A percentile compares a stretch with the other conserved stretches of the same genome.
These are phyloP conservation scores for Drosophila subpulchrella DNA, from an alignment of 1,140 invertebrate genomes.

Conservation along the genomic window DNA sequence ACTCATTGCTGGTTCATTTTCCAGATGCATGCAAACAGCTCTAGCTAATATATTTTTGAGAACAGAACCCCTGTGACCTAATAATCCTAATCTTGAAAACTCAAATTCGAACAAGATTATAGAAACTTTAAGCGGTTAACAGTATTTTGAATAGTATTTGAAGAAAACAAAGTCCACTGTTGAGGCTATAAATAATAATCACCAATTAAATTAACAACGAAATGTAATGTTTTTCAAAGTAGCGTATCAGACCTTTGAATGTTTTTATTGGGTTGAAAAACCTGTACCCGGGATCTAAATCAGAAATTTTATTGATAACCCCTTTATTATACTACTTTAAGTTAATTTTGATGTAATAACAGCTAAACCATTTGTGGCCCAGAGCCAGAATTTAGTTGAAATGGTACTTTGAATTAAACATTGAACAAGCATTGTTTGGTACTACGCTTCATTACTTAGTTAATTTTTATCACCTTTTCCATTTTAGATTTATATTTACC, in stretches of 20 bases:
- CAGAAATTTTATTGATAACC: not conserved
- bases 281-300: not conserved
- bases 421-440: too few species aligned
- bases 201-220: conserved; percentile 3
- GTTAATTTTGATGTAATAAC: too few species aligned
- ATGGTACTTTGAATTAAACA: too few species aligned
- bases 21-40: not conserved
- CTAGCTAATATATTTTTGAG: not conserved
- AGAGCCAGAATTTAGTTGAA: too few species aligned
- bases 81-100: conserved; percentile 2
- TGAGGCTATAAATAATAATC: conserved; percentile 1
- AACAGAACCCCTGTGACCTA: conserved; percentile 1
- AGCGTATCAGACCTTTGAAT: not conserved
- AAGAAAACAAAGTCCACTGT: conserved; percentile 17
- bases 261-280: not conserved
- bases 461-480: too few species aligned
- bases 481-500: too few species aligned
- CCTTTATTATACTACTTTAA: not conserved
- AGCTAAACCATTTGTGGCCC: too few species aligned
- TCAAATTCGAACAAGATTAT: conserved; percentile 1
- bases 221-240: not conserved
- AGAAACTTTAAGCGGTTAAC: not conserved
- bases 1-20: conserved; percentile 6
- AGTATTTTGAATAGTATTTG: conserved; percentile 1
- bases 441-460: too few species aligned